phyloP scores from a whole-genome alignment of 2,888 invertebrate species.

The Crocallis elinguaria region DNA sequence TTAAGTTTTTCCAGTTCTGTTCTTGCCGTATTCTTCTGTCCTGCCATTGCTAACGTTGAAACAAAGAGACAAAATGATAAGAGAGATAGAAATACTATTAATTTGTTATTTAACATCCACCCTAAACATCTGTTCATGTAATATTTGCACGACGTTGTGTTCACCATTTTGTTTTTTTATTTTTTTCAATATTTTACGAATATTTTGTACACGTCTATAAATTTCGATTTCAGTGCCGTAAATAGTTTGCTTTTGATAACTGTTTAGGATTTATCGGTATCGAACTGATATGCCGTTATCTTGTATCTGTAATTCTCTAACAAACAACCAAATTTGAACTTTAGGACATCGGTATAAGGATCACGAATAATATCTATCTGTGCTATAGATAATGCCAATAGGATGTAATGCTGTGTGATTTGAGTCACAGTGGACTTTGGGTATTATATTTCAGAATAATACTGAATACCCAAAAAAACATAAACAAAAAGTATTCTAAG shows the following conservation, averaged over 20 bases:
- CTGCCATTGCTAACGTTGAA: slow-evolving; percentile 64
- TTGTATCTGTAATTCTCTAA: neutral
- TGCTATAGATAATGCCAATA: neutral
- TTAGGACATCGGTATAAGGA: neutral
- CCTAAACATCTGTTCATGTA: slow-evolving; percentile 57
- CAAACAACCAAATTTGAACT: neutral
- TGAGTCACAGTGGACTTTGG: neutral
- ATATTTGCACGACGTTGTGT: slow-evolving; percentile 58
- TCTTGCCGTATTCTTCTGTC: slow-evolving; percentile 59
- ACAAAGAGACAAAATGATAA: slow-evolving; percentile 70
- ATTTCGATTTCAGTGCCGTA: slow-evolving; percentile 5
- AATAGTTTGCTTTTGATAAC: slow-evolving; percentile 22
- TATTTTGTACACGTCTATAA: slow-evolving; percentile 18
- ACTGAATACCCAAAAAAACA: too few relatives aligned
- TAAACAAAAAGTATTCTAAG: too few relatives aligned
- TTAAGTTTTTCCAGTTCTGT: slow-evolving; percentile 46
- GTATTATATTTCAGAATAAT: neutral
- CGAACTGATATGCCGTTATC: slow-evolving; percentile 25
- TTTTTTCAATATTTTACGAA: slow-evolving; percentile 10
- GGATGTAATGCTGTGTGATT: neutral
- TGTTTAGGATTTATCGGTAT: slow-evolving; percentile 29
- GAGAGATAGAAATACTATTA: slow-evolving; percentile 65
- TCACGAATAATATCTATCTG: neutral
- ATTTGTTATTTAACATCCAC: slow-evolving; percentile 73
- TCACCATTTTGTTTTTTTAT: slow-evolving; percentile 38